A percentile compares a stretch with the other conserved stretches of the same genome.
phyloP scores from a whole-genome alignment of 2,888 invertebrate species.

The Bugula neritina region DNA sequence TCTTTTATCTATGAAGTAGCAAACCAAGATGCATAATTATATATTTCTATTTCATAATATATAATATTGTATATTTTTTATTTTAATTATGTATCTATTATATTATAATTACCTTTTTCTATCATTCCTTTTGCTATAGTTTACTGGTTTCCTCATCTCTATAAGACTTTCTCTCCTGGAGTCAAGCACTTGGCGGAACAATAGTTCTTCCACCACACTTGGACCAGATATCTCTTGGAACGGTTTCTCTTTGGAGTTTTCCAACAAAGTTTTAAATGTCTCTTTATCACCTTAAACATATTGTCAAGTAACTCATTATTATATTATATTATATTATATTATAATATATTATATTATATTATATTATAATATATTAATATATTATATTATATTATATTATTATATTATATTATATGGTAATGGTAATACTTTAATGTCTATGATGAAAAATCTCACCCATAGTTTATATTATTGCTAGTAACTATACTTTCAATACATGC shows the following conservation, averaged over 20 bases:
- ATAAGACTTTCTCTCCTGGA: slow-evolving; percentile 11
- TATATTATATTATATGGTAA: neutral
- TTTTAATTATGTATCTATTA: too few species aligned
- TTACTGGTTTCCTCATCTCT: slow-evolving; percentile 21
- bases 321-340: neutral
- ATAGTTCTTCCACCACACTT: neutral
- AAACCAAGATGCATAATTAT: too few species aligned
- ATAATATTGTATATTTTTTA: too few species aligned
- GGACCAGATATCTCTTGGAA: neutral
- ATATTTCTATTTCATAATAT: too few species aligned
- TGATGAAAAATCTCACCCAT: too few species aligned
- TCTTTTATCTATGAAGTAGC: too few species aligned
- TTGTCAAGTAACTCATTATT: neutral
- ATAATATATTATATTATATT: neutral
- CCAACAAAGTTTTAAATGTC: neutral
- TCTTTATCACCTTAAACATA: slow-evolving; percentile 3
- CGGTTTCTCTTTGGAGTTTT: neutral
- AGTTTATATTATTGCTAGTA: too few species aligned
- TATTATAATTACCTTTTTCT: slow-evolving; percentile 23
- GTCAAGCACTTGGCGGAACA: slow-evolving; percentile 14
- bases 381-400: neutral
- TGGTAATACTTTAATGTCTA: too few species aligned
- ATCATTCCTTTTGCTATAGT: neutral
- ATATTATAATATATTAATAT: neutral
- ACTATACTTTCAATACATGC: too few species aligned